Base-by-base conservation (phyloP, 2,888 invertebrate genomes). In the Mimas tiliae region DNA sequence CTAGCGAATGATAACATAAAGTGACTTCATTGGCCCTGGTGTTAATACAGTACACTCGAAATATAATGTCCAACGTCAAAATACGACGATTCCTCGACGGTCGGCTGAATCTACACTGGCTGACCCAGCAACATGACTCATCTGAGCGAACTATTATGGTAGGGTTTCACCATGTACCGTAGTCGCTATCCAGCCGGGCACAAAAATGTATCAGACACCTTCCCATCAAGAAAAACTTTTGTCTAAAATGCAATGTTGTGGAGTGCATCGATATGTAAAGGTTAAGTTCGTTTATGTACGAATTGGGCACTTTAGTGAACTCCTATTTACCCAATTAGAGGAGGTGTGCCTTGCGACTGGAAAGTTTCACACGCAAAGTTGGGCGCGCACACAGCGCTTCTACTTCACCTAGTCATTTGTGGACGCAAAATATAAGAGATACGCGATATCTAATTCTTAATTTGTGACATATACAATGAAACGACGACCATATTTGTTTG, bases 291-390 rank as follows among this genome's bases (percentile, higher is more conserved):
- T 77, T 79, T 78, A 72, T 74, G 71, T 77, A 74, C 74, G 78
- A 82, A 81, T 82, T 75, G 77, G 73, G 80, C 78, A 78, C 79
- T 78, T 75, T 74, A 72, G 77, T 74, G 68, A 70, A 71, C 74
- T 80, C 79, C 76, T 88, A 88, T 89, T 89, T 88, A 87, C 87
- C 85, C 88, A 90, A 90, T 90, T 90, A 90, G 84, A 4, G 81
- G 83, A 88, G 87, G 88, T 86, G 88, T 85, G 87, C 83, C 76
- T 75, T 75, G 80, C 80, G 82, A 82, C 83, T 78, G 78, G 76
- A 72, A 86, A 88, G 81, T 87, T 89, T 79, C 77, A 76, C 76
- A 73, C 76, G 77, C 79, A 72, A 87, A 90, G 82, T 90, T 91
- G 76, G 74, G 78, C 83, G 76, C 78, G 81, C 83, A 75, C 76